A percentile compares a stretch with the other conserved stretches of the same genome.
phyloP scores from a whole-genome alignment of 2,797 vertebrate species.

The Pangasius macronema region DNA sequence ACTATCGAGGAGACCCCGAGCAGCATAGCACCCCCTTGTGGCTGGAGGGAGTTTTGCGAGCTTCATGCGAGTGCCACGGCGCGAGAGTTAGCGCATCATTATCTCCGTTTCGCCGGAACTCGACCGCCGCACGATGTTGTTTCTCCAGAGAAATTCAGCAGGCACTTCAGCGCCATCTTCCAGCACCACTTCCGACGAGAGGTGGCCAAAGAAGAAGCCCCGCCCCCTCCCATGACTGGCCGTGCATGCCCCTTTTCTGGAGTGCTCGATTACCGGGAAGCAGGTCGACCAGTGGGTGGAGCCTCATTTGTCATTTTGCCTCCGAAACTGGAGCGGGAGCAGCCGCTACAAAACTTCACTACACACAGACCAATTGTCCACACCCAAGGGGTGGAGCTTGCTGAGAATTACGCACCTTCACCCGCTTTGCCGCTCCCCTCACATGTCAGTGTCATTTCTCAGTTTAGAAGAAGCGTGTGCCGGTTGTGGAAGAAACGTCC shows the following conservation, averaged over 20 bases:
- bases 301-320: conserved; percentile 64
- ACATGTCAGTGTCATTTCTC: conserved; percentile 69
- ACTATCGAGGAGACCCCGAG: conserved; percentile 83
- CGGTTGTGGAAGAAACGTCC: not conserved
- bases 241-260: conserved; percentile 73
- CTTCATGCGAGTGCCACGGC: conserved; percentile 90
- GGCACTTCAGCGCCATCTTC: conserved; percentile 91
- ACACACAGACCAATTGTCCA: conserved; percentile 58
- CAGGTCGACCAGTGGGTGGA: conserved; percentile 68
- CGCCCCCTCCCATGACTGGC: conserved; percentile 64
- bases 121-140: conserved; percentile 84
- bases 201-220: conserved; percentile 78
- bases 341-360: conserved; percentile 64
- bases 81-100: conserved; percentile 89
- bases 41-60: conserved; percentile 98
- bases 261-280: conserved; percentile 89
- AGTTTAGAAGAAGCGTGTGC: conserved; percentile 79
- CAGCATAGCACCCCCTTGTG: conserved; percentile 73
- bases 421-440: conserved; percentile 72
- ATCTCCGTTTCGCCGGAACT: conserved; percentile 86
- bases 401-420: conserved; percentile 52
- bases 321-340: conserved; percentile 71
- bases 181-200: conserved; percentile 92
- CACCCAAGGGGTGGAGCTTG: conserved; percentile 79
- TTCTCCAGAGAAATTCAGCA: conserved; percentile 88